These are phyloP conservation scores for Kryptopterus vitreolus DNA, from an alignment of 2,797 vertebrate species.

Conservation along the genomic window DNA sequence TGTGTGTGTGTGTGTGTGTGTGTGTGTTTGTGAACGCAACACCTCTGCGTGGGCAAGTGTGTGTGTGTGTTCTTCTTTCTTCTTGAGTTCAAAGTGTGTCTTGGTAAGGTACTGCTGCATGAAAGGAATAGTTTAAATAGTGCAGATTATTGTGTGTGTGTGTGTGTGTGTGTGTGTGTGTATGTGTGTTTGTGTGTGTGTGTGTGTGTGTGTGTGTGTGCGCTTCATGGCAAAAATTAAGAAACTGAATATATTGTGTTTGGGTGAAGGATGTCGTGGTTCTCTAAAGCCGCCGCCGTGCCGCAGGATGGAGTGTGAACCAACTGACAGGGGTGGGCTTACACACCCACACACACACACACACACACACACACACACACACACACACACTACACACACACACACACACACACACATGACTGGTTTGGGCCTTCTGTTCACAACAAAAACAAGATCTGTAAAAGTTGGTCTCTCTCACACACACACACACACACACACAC, in stretches of 20 bases:
- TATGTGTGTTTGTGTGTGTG: too few relatives aligned
- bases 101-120: background rate
- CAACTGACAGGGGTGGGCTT: background rate
- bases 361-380: background rate
- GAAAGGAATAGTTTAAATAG: background rate
- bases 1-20: background rate
- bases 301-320: background rate
- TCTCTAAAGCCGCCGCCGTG: background rate
- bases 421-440: background rate
- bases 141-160: background rate
- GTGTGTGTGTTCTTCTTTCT: too few relatives aligned
- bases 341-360: background rate
- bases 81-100: background rate
- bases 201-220: too few relatives aligned
- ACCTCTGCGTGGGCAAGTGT: background rate
- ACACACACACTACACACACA: background rate
- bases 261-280: background rate
- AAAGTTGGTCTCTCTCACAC: too few relatives aligned
- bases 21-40: conserved; percentile 15
- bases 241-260: background rate
- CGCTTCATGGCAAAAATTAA: background rate
- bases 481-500: too few relatives aligned
- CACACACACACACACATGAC: background rate
- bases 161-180: too few relatives aligned
- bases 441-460: background rate